phyloP scores from a whole-genome alignment of 2,113 vertebrate genomes.

The Myotis yumanensis region DNA sequence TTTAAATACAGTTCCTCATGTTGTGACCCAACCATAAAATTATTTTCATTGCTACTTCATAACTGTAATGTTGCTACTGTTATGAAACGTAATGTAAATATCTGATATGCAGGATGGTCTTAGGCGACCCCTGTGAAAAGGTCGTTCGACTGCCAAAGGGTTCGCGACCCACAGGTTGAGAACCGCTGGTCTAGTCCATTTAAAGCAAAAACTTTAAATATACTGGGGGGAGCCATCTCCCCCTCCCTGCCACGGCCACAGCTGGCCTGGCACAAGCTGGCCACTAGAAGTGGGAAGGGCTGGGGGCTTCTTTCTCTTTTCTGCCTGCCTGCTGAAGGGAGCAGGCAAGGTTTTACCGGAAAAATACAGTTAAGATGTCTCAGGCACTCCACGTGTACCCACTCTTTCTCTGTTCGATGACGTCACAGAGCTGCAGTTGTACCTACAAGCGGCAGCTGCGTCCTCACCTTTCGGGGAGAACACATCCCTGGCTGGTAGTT shows the following conservation, averaged over 20 bases:
- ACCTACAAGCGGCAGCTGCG: background rate
- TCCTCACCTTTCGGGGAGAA: background rate
- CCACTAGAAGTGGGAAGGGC: background rate
- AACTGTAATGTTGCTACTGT: too few species aligned
- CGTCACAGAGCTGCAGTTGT: background rate
- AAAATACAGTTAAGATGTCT: background rate
- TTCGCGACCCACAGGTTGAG: too few species aligned
- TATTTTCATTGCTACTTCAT: too few species aligned
- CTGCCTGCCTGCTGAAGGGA: background rate
- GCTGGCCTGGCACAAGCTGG: background rate
- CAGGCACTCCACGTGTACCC: background rate
- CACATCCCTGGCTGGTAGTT: background rate
- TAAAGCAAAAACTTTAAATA: background rate
- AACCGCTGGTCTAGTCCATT: background rate
- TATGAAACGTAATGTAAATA: too few species aligned
- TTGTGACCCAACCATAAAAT: too few species aligned
- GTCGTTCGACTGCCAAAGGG: too few species aligned
- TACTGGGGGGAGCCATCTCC: background rate
- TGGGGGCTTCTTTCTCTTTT: background rate
- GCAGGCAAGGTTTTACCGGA: background rate
- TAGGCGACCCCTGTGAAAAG: too few species aligned
- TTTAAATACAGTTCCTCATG: too few species aligned
- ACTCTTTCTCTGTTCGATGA: background rate
- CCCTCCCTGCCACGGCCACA: background rate
- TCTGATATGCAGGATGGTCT: too few species aligned